These are phyloP conservation scores for Anastrepha ludens DNA, from an alignment of 1,140 invertebrate species.

Conservation along the genomic window DNA sequence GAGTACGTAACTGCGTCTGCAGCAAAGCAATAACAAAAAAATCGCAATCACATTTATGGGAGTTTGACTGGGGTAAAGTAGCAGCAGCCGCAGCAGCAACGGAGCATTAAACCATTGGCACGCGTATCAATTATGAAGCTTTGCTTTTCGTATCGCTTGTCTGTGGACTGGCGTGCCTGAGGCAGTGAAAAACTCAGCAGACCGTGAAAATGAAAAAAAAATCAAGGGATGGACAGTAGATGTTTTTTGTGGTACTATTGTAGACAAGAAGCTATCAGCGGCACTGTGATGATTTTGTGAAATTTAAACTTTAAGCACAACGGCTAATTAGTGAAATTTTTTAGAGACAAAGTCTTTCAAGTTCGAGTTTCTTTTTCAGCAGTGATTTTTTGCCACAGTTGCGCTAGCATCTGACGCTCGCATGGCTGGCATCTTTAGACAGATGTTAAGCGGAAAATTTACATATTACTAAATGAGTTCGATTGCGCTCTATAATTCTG, in stretches of 20 bases:
- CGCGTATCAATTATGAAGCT: conserved; percentile 28
- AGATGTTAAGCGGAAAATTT: no score
- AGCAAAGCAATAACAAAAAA: neutral
- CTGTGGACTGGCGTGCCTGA: neutral
- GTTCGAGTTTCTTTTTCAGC: no score
- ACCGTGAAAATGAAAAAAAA: neutral
- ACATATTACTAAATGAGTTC: no score
- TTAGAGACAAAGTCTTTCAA: no score
- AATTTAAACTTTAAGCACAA: no score
- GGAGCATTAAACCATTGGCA: conserved; percentile 5
- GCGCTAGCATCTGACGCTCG: no score
- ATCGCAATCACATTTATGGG: neutral
- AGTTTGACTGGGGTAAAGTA: neutral
- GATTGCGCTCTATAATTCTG: no score
- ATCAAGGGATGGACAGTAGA: neutral
- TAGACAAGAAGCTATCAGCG: no score
- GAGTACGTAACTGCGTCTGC: neutral
- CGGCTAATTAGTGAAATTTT: no score
- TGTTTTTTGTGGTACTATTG: neutral
- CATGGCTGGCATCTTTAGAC: no score
- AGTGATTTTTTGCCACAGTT: no score
- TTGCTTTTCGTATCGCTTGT: neutral
- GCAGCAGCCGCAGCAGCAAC: neutral
- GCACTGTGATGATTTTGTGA: no score
- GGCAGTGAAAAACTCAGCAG: neutral